Percentiles rank a stretch among this genome's conserved stretches.
These are phyloP conservation scores for Leptatherina wallacei DNA, from an alignment of 2,797 vertebrate genomes.

Conservation along the genomic window DNA sequence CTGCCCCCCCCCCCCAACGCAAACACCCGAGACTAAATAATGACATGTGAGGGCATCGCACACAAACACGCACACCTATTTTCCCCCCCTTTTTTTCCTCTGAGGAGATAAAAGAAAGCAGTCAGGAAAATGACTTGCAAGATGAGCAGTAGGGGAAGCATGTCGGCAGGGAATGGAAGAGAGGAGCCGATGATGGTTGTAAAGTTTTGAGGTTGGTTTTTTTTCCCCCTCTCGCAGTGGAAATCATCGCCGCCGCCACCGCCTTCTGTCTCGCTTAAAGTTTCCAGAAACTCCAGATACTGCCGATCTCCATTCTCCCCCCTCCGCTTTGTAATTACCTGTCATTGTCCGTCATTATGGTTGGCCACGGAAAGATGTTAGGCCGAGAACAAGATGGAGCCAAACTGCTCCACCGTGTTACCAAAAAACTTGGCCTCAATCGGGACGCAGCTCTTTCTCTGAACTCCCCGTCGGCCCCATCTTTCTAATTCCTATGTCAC, in stretches of 20 bases:
- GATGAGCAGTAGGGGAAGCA: neutral
- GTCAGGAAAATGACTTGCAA: conserved; percentile 3
- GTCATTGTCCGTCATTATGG: conserved; percentile 74
- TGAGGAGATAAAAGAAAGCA: conserved; percentile 2
- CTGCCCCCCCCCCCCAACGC: conserved; percentile 38
- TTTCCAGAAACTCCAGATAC: conserved; percentile 69
- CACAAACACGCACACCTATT: neutral
- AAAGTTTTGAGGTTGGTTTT: neutral
- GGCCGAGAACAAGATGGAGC: conserved; percentile 43
- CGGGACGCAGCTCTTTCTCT: conserved; percentile 24
- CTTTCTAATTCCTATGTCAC: conserved; percentile 11
- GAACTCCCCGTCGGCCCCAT: conserved; percentile 11
- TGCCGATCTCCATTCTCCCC: conserved; percentile 59
- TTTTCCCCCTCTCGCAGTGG: neutral
- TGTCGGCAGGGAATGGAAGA: neutral
- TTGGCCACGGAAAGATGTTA: conserved; percentile 66
- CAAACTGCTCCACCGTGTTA: conserved; percentile 55
- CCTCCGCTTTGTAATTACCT: conserved; percentile 71
- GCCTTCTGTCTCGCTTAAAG: conserved; percentile 50
- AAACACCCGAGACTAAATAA: conserved; percentile 9
- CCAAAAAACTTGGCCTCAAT: conserved; percentile 19
- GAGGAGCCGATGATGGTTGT: conserved; percentile 1
- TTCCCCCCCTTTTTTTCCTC: neutral
- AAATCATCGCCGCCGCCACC: conserved; percentile 20
- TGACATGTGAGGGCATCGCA: neutral